Evolutionary conservation across 2,888 invertebrate species (phyloP).

Genomic region (Halocaridina rubra): DNA sequence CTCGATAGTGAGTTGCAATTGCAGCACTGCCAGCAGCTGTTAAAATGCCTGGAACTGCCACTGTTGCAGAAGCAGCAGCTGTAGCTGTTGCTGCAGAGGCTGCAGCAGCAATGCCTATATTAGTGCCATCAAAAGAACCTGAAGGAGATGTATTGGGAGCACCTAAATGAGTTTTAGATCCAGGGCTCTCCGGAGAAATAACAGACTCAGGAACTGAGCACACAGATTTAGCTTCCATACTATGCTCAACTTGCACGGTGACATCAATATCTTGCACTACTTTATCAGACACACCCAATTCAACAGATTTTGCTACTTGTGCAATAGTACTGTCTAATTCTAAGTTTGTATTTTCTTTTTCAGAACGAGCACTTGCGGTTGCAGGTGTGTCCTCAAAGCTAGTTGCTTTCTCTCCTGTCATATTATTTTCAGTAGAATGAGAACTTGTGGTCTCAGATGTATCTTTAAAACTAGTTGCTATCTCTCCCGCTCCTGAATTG

Average conservation of each 20-base stretch:
- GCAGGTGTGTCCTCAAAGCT: too few species aligned
- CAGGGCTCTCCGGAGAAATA: not conserved
- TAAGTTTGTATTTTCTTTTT: not conserved
- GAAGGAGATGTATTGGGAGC: not conserved
- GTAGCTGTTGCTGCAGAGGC: not conserved
- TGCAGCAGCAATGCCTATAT: not conserved
- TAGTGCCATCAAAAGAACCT: not conserved
- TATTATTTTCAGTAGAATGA: too few species aligned
- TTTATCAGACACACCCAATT: not conserved
- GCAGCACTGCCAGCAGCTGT: not conserved
- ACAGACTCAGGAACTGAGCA: too few species aligned
- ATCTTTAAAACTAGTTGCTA: too few species aligned
- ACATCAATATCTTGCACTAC: not conserved
- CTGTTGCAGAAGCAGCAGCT: not conserved
- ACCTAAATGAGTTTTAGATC: not conserved
- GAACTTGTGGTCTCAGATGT: too few species aligned
- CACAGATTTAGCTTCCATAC: not conserved
- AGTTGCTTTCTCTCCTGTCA: too few species aligned
- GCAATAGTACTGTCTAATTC: constrained; percentile 26
- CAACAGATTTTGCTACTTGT: constrained; percentile 16
- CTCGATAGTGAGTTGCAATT: too few species aligned
- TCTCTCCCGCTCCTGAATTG: too few species aligned
- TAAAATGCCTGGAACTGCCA: not conserved
- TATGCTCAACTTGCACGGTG: not conserved
- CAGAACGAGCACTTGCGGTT: not conserved